Evolutionary conservation across 2,888 invertebrate genomes (phyloP).

Genomic region (Acanthopleura granulata): DNA sequence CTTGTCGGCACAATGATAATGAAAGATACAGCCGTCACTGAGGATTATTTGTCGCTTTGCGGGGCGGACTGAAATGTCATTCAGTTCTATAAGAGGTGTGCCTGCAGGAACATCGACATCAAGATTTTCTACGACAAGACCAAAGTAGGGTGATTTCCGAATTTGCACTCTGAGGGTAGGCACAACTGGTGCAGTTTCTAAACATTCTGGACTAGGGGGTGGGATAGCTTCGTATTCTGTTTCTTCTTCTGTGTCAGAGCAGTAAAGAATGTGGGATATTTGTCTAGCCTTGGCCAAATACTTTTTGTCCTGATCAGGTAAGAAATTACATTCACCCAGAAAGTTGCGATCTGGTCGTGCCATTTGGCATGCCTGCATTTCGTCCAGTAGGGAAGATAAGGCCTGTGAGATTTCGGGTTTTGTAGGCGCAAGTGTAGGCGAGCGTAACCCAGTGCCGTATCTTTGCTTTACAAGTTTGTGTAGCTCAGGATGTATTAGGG

Average conservation of each 20-base stretch:
- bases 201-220: too few relatives aligned
- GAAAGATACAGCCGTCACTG: constrained; percentile 23
- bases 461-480: constrained; percentile 23
- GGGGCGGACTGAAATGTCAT: constrained; percentile 38
- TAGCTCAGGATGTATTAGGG: constrained; percentile 22
- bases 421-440: constrained; percentile 16
- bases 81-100: constrained; percentile 37
- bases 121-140: constrained; percentile 32
- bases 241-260: background rate
- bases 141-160: constrained; percentile 1
- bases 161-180: background rate
- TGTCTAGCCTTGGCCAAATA: background rate
- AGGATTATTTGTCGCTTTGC: constrained; percentile 31
- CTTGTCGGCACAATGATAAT: background rate
- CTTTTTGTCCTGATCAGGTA: background rate
- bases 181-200: background rate
- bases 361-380: background rate
- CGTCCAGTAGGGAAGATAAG: constrained; percentile 24
- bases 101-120: constrained; percentile 38
- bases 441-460: constrained; percentile 3
- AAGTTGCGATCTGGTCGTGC: background rate
- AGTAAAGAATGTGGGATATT: background rate
- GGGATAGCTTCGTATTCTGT: background rate
- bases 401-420: constrained; percentile 21
- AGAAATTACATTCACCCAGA: background rate